Evolutionary conservation across 2,113 vertebrate species (phyloP).

Genomic region (Nerophis ophidion): DNA sequence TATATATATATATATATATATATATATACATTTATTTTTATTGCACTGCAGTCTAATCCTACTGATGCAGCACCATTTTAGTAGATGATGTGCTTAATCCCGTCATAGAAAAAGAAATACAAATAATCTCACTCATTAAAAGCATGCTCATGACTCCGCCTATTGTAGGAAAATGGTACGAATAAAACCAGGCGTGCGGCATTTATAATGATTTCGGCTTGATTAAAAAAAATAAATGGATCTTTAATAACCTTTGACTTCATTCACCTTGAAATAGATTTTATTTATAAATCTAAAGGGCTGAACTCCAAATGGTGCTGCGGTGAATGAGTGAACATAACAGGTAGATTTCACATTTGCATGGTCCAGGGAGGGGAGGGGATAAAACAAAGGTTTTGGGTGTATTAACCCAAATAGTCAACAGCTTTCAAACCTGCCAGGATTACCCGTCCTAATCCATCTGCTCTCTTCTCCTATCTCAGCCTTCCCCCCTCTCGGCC

Average conservation of each 20-base stretch:
- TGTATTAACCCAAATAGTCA: constrained; percentile 64
- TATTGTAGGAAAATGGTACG: not conserved
- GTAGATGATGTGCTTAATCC: constrained; percentile 23
- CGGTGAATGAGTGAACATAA: not conserved
- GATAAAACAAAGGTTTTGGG: constrained; percentile 47
- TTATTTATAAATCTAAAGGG: not conserved
- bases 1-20: too few relatives aligned
- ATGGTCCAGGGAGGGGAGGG: constrained; percentile 15
- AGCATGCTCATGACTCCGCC: not conserved
- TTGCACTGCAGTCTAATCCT: constrained; percentile 13
- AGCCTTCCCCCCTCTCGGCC: constrained; percentile 30
- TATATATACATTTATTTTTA: not conserved
- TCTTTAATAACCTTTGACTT: not conserved
- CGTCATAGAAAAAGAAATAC: constrained; percentile 7
- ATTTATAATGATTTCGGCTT: not conserved
- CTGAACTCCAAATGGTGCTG: too few relatives aligned
- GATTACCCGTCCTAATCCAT: constrained; percentile 61
- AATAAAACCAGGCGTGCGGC: not conserved
- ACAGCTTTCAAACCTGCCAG: constrained; percentile 49
- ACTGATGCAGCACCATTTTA: not conserved
- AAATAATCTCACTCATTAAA: constrained; percentile 16
- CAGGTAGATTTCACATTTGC: not conserved
- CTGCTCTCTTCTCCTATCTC: constrained; percentile 23
- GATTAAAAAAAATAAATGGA: not conserved
- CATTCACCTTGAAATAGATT: not conserved